phyloP scores from a whole-genome alignment of 2,797 vertebrate species.

The Todus mexicanus region DNA sequence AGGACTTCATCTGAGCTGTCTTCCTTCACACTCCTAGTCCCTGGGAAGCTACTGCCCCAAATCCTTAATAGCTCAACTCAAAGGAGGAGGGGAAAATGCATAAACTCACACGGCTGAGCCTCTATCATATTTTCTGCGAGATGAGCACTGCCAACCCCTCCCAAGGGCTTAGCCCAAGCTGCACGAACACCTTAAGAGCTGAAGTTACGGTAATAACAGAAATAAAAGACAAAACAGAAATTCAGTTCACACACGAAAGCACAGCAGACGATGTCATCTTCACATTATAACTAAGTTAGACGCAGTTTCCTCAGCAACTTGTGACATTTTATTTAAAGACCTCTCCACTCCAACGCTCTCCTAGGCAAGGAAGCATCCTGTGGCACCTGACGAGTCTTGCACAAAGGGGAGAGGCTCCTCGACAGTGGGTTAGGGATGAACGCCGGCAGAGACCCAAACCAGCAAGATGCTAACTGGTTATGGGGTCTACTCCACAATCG shows the following conservation, averaged over 20 bases:
- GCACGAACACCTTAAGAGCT: not conserved
- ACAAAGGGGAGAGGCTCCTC: not conserved
- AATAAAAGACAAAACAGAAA: not conserved
- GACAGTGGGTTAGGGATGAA: not conserved
- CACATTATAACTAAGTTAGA: not conserved
- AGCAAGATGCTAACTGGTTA: not conserved
- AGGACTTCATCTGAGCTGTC: not conserved
- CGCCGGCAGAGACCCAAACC: not conserved
- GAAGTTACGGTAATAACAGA: not conserved
- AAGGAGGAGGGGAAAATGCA: not conserved
- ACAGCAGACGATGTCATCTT: not conserved
- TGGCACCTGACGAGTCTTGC: not conserved
- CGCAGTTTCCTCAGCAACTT: not conserved
- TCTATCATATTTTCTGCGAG: not conserved
- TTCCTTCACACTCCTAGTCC: not conserved
- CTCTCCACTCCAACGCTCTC: not conserved
- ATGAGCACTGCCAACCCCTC: not conserved
- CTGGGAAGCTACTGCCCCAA: not conserved
- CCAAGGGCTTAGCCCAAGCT: not conserved
- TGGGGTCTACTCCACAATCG: accelerated
- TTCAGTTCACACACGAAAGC: not conserved
- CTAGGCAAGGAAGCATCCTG: not conserved
- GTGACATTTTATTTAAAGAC: not conserved
- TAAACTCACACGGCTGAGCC: not conserved
- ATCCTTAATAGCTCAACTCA: not conserved